These are phyloP conservation scores for Mustela lutreola DNA, from an alignment of 2,113 vertebrate species.

Conservation along the genomic window DNA sequence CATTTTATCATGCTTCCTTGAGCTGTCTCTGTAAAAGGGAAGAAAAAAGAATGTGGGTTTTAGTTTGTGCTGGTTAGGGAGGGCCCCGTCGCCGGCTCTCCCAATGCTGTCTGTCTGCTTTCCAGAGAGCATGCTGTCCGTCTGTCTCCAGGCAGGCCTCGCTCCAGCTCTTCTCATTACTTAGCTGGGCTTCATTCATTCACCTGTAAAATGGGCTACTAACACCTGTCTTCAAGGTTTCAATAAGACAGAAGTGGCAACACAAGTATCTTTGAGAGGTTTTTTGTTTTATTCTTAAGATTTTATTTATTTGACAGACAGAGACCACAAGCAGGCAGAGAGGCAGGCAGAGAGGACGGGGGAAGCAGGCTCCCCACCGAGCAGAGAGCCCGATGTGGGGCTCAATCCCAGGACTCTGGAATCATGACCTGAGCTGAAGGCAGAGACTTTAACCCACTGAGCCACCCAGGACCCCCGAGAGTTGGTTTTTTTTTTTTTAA, in stretches of 20 bases:
- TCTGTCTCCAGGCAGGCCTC: not conserved
- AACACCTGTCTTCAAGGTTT: not conserved
- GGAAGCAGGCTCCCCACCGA: no score
- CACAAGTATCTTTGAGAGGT: not conserved
- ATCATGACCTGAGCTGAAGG: no score
- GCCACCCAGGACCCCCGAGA: not conserved
- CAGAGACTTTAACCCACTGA: no score
- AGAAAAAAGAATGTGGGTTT: slow-evolving; percentile 61
- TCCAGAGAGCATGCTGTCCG: not conserved
- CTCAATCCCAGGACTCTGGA: no score
- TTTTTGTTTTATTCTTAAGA: no score
- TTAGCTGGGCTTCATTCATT: not conserved
- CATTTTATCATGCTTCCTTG: slow-evolving; percentile 78
- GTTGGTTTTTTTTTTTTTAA: no score
- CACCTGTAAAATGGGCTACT: not conserved
- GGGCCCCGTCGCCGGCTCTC: not conserved
- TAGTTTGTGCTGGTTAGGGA: not conserved
- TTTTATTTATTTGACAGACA: no score
- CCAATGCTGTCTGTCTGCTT: not conserved
- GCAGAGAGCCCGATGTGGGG: no score
- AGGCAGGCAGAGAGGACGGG: no score
- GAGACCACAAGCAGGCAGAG: no score
- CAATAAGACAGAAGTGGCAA: not conserved
- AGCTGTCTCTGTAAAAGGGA: slow-evolving; percentile 47
- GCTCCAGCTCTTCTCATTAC: not conserved